Base-by-base conservation (phyloP, 2,113 vertebrate genomes). In the Psettodes erumei region DNA sequence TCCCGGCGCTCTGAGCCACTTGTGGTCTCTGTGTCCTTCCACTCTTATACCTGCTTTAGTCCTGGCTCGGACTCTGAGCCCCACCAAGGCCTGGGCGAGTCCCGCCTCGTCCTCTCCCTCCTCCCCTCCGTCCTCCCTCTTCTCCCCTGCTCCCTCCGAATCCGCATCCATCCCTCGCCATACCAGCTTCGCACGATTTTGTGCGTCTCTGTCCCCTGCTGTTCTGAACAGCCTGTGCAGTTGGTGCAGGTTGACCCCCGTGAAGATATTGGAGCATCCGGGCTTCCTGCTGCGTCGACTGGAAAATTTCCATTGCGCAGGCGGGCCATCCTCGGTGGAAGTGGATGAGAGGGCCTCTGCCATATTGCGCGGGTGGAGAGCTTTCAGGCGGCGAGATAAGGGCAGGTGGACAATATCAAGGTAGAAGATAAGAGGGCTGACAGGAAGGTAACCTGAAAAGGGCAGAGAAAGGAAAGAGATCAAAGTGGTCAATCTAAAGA, bases 211-310 rank as follows among this genome's bases (percentile, higher is more conserved):
- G 64, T 95, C 95, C 6, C 96, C 95, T 0, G 94, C 94, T 60
- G 82, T 90, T 61, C 86, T 94, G 85, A 97, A 97, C 63, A 98
- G 93, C 56, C 90, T 81, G 43, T 87, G 78, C 51, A 90, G 66
- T 54, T 87, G 84, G 53, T 88, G 71, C 35, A 88, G 18, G 65
- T 79, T 86, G 37, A 87, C 23, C 10, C 84, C 86, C 5, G 95
- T 93, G 70, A 98, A 97, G 78, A 97, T 97, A 91, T 98, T 96
- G 59, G 95, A 95, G 0, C 91, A 90, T 8, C 95, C 96, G 9
- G 94, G 91, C 77, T 97, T 97, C 69, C 96, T 94, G 58, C 80
- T 73, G 16, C 87, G 88, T n/a, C 88, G 66, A 18, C 79, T 85
- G 0, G 75, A 32, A 0, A 89, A 73, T 3, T 81, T 79, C 79